These are phyloP conservation scores for Bothrops jararaca DNA, from an alignment of 2,113 vertebrate genomes.

Conservation along the genomic window DNA sequence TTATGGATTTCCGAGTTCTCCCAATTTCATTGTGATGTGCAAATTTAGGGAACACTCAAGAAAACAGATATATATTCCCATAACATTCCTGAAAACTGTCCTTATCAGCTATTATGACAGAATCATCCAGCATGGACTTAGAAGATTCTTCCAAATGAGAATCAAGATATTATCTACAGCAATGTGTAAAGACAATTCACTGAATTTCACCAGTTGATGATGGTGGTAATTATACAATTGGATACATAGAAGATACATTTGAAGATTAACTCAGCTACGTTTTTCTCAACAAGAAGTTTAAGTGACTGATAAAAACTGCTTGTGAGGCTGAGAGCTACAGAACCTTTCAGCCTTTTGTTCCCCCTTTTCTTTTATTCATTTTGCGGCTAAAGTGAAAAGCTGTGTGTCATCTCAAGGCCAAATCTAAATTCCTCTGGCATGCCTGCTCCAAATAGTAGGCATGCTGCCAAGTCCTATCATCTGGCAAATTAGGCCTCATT, in stretches of 20 bases:
- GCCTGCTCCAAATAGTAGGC: not conserved
- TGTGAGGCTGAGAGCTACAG: not conserved
- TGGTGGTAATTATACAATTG: not conserved
- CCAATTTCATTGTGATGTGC: not conserved
- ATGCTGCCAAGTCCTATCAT: constrained; percentile 15
- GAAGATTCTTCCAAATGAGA: not conserved
- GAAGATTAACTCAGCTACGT: not conserved
- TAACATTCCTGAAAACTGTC: not conserved
- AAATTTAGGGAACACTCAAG: not conserved
- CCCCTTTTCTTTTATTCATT: not conserved
- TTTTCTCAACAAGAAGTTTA: not conserved
- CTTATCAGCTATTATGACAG: not conserved
- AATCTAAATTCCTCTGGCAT: constrained; percentile 25
- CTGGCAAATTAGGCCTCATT: constrained; percentile 10
- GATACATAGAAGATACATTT: not conserved
- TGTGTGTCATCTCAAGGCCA: constrained; percentile 12
- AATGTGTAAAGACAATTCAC: not conserved
- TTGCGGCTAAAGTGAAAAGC: constrained; percentile 8
- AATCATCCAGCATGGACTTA: not conserved
- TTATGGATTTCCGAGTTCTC: not conserved
- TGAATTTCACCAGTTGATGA: not conserved
- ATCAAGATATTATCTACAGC: not conserved
- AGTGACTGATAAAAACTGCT: not conserved
- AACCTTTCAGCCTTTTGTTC: not conserved
- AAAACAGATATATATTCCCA: not conserved